A percentile compares a stretch with the other conserved stretches of the same genome.
Conservation (phyloP, 2,888 invertebrate species). For the Protonemura montana region DNA sequence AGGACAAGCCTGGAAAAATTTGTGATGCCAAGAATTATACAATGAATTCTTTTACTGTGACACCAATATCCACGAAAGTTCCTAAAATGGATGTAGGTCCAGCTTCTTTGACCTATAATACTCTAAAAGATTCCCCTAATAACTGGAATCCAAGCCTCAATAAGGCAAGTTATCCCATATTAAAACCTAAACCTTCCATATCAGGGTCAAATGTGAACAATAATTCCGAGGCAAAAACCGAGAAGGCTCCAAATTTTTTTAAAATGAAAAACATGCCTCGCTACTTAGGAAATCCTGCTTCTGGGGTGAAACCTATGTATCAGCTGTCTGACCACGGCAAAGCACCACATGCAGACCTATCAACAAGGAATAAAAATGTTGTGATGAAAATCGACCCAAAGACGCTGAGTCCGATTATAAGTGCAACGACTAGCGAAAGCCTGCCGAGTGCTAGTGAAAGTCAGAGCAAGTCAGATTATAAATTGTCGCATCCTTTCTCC, state of each 20-base stretch:
- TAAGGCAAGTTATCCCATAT: constrained; percentile 52
- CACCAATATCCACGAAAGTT: neutral
- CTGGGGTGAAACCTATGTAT: constrained; percentile 69
- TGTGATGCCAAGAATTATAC: neutral
- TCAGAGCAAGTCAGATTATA: neutral
- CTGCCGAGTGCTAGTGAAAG: neutral
- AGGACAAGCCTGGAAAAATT: neutral
- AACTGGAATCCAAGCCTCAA: constrained; percentile 69
- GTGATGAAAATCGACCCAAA: constrained; percentile 67
- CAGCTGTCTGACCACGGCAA: constrained; percentile 58
- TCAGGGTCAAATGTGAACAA: constrained; percentile 30
- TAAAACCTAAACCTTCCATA: constrained; percentile 42
- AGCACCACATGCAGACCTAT: constrained; percentile 1
- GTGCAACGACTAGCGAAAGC: constrained; percentile 56
- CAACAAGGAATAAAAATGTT: constrained; percentile 13
- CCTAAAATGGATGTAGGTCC: neutral
- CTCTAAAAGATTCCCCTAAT: constrained; percentile 66
- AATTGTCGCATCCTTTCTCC: neutral
- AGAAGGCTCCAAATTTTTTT: constrained; percentile 66
- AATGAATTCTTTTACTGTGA: neutral
- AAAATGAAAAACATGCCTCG: constrained; percentile 66
- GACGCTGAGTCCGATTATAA: constrained; percentile 64
- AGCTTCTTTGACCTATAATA: constrained; percentile 62
- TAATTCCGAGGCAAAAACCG: constrained; percentile 36
- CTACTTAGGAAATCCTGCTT: constrained; percentile 66